Evolutionary conservation across 2,113 vertebrate species (phyloP), one percentile per base, ranked within the genome.

Genomic region (Larimichthys crocea): DNA sequence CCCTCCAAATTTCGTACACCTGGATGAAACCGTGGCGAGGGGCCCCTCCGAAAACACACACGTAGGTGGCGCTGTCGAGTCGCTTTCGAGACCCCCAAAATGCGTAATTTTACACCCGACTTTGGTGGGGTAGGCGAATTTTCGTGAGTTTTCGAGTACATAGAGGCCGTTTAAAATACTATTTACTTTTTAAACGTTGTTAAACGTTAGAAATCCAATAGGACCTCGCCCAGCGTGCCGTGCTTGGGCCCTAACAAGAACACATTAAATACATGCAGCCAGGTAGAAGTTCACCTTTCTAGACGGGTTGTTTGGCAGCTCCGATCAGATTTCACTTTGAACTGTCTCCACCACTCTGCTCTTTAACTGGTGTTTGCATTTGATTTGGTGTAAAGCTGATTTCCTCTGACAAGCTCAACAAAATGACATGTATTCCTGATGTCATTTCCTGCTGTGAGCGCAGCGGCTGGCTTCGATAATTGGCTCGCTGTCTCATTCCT

Each of bases 401-500:
- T 64, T 87, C 80, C 86, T 91, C 83, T 89, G 93, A 94, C 93
- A 90, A 92, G 90, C 20, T 8, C 76, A 69, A 31, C 76, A 90
- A 89, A 89, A 91, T 92, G 92, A 92, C 92, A 92, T 84, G 71
- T 82, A 91, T 80, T 66, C 52, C 84, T 83, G 80, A 86, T 89
- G 85, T 94, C 93, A 95, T 94, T 95, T 95, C 91, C 86, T 92
- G 86, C 88, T 91, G 88, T 82, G 92, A 92, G 81, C 84, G 63
- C 87, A 91, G 85, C 31, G 64, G 83, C 85, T 80, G 80, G 76
- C 86, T 89, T 80, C 90, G 94, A 95, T 95, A 95, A 95, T 94
- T 94, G 88, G 78, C 90, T 83, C 60, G 19, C 88, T 78, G 82
- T 83, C 88, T 92, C 92, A 90, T 90, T 95, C 91, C 89, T 55